A percentile compares a stretch with the other conserved stretches of the same genome.
Evolutionary conservation across 2,113 vertebrate genomes (phyloP).

Genomic region (Myotis davidii): DNA sequence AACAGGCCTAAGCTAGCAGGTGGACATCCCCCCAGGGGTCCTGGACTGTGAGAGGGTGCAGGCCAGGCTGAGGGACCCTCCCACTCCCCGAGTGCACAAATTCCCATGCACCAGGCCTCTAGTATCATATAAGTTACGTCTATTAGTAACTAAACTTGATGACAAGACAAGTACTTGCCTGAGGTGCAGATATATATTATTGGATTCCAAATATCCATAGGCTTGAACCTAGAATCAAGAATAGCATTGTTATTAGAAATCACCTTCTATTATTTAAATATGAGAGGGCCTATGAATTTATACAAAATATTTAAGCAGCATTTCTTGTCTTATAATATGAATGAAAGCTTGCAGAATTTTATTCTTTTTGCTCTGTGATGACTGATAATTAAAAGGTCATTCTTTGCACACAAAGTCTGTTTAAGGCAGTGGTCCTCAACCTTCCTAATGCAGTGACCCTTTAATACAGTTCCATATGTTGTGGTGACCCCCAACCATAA

Average conservation of each 20-base stretch:
- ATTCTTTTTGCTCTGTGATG: background rate
- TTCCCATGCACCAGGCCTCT: no score
- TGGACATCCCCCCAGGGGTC: no score
- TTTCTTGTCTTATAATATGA: background rate
- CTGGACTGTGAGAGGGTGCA: no score
- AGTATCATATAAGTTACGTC: background rate
- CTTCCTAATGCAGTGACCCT: no score
- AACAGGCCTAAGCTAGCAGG: no score
- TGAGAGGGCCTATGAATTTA: background rate
- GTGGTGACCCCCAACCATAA: no score
- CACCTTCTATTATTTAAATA: conserved; percentile 6
- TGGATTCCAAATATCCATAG: background rate
- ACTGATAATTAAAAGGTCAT: background rate
- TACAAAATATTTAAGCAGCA: background rate
- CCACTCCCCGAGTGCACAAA: no score
- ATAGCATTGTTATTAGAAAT: background rate
- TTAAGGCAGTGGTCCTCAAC: background rate
- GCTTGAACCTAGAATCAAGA: background rate
- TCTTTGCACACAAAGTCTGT: background rate
- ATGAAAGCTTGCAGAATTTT: background rate
- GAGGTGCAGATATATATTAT: background rate
- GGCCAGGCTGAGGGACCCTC: no score
- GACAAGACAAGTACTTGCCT: background rate
- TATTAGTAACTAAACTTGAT: conserved; percentile 6
- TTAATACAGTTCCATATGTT: no score